Base-by-base conservation (phyloP, 2,888 invertebrate genomes). In the Nomada ruficornis region DNA sequence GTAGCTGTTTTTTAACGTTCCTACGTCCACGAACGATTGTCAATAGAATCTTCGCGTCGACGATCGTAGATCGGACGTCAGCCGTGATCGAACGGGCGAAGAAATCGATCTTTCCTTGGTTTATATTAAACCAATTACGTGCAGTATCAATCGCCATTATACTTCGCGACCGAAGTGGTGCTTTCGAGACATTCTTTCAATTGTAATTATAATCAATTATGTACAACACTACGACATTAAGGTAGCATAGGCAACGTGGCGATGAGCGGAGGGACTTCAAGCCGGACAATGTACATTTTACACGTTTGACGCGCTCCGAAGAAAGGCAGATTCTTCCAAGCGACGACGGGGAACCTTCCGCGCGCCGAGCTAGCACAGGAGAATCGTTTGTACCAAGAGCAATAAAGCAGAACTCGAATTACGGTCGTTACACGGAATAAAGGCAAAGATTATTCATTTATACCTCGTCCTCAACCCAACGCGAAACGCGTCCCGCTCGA, bases 101-200 rank as follows among this genome's bases (percentile, higher is more conserved):
- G 67, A 60, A 68, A 76, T 68, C 57, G 59, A 78, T 60, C 71
- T 73, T 60, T 74, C 71, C 70, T 85, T 78, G 89, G 91, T 92
- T 92, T 91, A 92, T 89, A 92, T 91, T 91, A 89, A 91, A 91
- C 90, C 90, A 85, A 69, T 80, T 68, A 71, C 73, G 69, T 73
- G 77, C 55, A 23, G 36, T n/a, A 59, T 52, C 60, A 36, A 54
- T 55, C 26, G 20, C 50, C 50, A 47, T n/a, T n/a, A 59, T 54
- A 57, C 77, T 71, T 71, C 50, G 64, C 57, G 80, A 74, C 47
- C 42, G 69, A 62, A 76, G 75, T 26, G 80, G 47, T 75, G 71
- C 62, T 74, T 44, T 67, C 75, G 57, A 26, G 60, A 77, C 52
- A 60, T 59, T 72, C 54, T 47, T 29, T 59, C 11, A 29, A 44